Conservation (phyloP, 1,140 invertebrate species). For the Papilio xuthus region DNA sequence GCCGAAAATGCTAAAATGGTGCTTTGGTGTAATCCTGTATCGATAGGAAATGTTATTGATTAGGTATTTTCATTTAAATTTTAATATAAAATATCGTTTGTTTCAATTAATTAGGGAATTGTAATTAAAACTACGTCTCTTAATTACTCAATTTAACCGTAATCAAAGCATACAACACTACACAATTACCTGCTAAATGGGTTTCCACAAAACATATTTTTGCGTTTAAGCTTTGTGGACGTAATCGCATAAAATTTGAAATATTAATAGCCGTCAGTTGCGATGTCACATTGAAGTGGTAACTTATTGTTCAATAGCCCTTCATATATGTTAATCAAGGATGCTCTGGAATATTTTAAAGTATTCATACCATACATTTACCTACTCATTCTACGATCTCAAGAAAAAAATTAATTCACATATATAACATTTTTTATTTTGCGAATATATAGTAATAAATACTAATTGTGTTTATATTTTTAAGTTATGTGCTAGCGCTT, state of each 20-base stretch:
- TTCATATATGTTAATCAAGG: not conserved
- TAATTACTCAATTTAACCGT: not conserved
- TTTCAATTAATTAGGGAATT: too few relatives aligned
- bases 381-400: not conserved
- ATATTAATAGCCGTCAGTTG: not conserved
- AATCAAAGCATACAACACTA: not conserved
- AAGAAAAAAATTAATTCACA: too few relatives aligned
- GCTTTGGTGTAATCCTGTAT: too few relatives aligned
- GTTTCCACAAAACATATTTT: not conserved
- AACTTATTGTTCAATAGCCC: not conserved
- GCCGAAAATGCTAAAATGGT: too few relatives aligned
- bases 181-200: not conserved
- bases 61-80: too few relatives aligned
- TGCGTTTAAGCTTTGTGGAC: not conserved
- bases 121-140: not conserved
- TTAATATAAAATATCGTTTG: too few relatives aligned
- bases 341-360: not conserved
- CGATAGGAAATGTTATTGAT: too few relatives aligned
- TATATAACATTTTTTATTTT: too few relatives aligned
- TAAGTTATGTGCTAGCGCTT: too few relatives aligned
- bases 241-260: not conserved
- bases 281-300: not conserved
- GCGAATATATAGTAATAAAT: too few relatives aligned
- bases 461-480: too few relatives aligned
- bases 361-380: not conserved